phyloP scores from a whole-genome alignment of 2,113 vertebrate species.

The Garra rufa region DNA sequence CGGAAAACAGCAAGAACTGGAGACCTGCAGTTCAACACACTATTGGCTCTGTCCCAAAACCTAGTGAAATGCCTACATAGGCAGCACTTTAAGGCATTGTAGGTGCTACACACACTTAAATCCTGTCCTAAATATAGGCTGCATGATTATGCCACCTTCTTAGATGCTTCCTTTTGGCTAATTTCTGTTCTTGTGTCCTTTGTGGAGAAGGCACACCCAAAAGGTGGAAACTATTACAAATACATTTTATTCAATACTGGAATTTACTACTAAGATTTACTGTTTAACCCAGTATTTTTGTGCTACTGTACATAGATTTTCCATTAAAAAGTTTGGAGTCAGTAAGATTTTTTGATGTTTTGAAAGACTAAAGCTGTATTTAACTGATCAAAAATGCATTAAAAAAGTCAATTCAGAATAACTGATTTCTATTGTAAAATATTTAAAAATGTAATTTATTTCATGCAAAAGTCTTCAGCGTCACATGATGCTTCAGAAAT shows the following conservation, averaged over 20 bases:
- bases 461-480: not conserved
- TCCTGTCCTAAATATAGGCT: not conserved
- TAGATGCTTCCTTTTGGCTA: not conserved
- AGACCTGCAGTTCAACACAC: constrained; percentile 12
- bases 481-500: not conserved
- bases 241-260: not conserved
- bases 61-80: not conserved
- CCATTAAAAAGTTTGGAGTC: not conserved
- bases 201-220: not conserved
- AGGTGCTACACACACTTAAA: not conserved
- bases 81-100: not conserved
- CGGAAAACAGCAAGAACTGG: not conserved
- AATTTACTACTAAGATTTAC: not conserved
- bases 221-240: not conserved
- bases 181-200: not conserved
- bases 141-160: not conserved
- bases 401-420: not conserved
- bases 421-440: too few species aligned
- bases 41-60: not conserved
- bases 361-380: not conserved
- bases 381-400: not conserved
- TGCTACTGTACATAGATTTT: not conserved
- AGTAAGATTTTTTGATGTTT: not conserved
- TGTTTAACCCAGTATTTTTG: not conserved
- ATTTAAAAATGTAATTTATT: not conserved